Evolutionary conservation across 2,113 vertebrate genomes (phyloP), one percentile per base, ranked within the genome.

Genomic region (Austrofundulus limnaeus): DNA sequence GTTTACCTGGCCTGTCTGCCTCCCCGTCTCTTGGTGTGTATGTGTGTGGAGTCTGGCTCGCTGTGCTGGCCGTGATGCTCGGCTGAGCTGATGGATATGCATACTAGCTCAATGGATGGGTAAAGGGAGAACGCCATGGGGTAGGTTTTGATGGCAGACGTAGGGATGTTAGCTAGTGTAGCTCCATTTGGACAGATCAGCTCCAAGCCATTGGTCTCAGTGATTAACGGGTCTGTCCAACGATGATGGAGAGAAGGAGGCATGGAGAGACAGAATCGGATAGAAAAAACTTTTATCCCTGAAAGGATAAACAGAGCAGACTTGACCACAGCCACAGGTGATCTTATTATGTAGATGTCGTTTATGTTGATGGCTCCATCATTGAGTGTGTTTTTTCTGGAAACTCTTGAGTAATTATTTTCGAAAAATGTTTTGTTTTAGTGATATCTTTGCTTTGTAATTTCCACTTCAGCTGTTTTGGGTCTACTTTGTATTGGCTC

Each of bases 101-200:
- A 88, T 87, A 86, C 86, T 85, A 80, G 82, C 85, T 87, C 79
- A 86, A 84, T 58, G 81, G 66, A 80, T 15, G 64, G 86, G 82
- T 87, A 76, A 80, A 80, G 61, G 82, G 73, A 60, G 68, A 25
- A 15, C 14, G 49, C 16, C n/a, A n/a, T 23, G 24, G 51, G 50
- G 41, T 50, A 52, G 53, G 52, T n/a, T 84, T 77, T 74, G 75
- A 61, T 4, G 54, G 28, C 56, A 75, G 72, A 69, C 9, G 69
- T 43, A 72, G 56, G 23, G 52, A 70, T 67, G 83, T 74, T 85
- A 55, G 80, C 81, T 70, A 38, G 76, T 51, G 58, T 51, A 59
- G 80, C 78, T 91, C 87, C 84, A 88, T 90, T 91, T 89, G 85
- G 75, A 68, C 80, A 73, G 72, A 91, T 91, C 85, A 90, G 53